Base-by-base conservation (phyloP, 2,113 vertebrate genomes). In the Cololabis saira region DNA sequence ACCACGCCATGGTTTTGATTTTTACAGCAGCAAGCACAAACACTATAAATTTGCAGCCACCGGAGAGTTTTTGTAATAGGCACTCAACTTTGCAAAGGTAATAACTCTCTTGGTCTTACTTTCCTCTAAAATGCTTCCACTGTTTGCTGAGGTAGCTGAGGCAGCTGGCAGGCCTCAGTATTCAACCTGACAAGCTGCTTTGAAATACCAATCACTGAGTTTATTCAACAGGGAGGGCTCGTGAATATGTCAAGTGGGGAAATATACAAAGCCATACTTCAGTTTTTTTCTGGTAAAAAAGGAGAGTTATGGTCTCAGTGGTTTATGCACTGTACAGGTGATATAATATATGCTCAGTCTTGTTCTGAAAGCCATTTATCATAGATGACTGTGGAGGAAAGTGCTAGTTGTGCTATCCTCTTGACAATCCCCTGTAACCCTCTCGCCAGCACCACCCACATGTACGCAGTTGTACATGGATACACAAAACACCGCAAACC, bases 181-280 rank as follows among this genome's bases (percentile, higher is more conserved):
- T 77, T 83, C 59, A 92, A 94, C 92, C 95, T 95, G 95, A 96
- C 95, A 94, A 84, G 94, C 94, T 94, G 93, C 96, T 97, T 96
- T 96, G 95, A 96, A 96, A 98, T 92, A 96, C 95, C 95, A 96
- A 96, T 96, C 95, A 95, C 94, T 90, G 94, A 94, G 95, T 97
- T 97, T 96, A 96, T 95, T 96, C 95, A 94, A 95, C 96, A 92
- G 95, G 94, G 93, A 96, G 93, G 93, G 89, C 96, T 95, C 95
- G 94, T 97, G 96, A 97, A 97, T 95, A 95, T 96, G 95, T 96
- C 95, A 92, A 91, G 71, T 81, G 91, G 92, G 74, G 94, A 95
- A 95, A 97, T 96, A 96, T 96, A 95, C 95, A 95, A 94, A 70
- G 84, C 93, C 92, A 93, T 95, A 95, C 95, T 96, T 95, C 93